Percentiles rank a stretch among this genome's conserved stretches.
Conservation (phyloP, 2,888 invertebrate species). For the Smittia sp. region DNA sequence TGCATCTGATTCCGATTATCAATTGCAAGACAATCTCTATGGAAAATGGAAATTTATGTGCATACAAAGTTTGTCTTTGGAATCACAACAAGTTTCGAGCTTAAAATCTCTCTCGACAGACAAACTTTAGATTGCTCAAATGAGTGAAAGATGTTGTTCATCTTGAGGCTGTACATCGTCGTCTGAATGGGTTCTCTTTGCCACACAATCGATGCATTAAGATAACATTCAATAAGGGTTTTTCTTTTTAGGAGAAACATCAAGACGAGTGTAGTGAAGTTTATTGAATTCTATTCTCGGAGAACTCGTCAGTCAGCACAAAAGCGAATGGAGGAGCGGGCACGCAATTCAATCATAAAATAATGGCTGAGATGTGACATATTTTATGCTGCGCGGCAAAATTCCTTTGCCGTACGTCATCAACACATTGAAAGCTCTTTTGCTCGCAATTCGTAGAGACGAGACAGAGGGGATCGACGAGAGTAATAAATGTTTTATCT, state of each 20-base stretch:
- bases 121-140: not conserved
- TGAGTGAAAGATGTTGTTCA: not conserved
- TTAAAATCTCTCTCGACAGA: too few relatives aligned
- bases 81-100: too few relatives aligned
- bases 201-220: constrained; percentile 20
- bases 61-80: too few relatives aligned
- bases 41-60: too few relatives aligned
- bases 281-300: constrained; percentile 18
- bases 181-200: not conserved
- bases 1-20: too few relatives aligned
- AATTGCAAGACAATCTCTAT: too few relatives aligned
- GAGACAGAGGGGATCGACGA: not conserved
- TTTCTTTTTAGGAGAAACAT: constrained; percentile 19
- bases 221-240: constrained; percentile 37
- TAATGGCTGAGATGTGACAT: constrained; percentile 26
- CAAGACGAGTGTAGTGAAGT: not conserved
- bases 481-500: constrained; percentile 13
- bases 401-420: not conserved
- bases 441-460: not conserved
- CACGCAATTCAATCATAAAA: constrained; percentile 14
- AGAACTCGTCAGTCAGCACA: constrained; percentile 13
- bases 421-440: not conserved
- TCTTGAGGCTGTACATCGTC: not conserved
- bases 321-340: not conserved
- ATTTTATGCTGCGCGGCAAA: constrained; percentile 25